phyloP scores from a whole-genome alignment of 1,140 invertebrate genomes.

The Drosophila micromelanica region DNA sequence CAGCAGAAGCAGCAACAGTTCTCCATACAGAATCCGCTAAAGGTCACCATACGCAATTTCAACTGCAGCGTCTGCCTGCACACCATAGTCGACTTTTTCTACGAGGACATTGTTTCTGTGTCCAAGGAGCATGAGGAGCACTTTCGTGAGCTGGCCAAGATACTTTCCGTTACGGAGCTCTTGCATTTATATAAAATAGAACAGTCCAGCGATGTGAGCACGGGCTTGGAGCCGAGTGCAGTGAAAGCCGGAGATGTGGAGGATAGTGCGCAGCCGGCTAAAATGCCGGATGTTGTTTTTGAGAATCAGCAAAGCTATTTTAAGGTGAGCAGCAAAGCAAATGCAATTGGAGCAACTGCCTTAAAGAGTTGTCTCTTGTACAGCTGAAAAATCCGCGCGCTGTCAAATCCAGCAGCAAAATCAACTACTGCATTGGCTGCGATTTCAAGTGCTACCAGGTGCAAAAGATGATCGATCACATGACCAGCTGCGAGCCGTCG shows the following conservation, averaged over 20 bases:
- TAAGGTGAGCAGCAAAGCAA: conserved; percentile 47
- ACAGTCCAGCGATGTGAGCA: conserved; percentile 33
- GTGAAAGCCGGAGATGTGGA: conserved; percentile 20
- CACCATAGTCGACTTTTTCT: conserved; percentile 80
- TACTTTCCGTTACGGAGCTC: conserved; percentile 71
- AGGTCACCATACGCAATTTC: conserved; percentile 74
- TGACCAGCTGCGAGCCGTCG: conserved; percentile 85
- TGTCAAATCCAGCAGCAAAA: conserved; percentile 74
- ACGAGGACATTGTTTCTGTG: conserved; percentile 77
- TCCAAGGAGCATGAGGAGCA: conserved; percentile 75
- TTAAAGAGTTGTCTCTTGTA: not conserved
- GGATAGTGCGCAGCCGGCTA: conserved; percentile 18
- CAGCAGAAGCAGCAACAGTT: conserved; percentile 79
- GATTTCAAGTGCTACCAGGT: conserved; percentile 84
- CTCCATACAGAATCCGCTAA: conserved; percentile 80
- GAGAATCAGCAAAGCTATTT: conserved; percentile 75
- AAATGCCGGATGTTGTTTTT: conserved; percentile 63
- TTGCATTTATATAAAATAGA: conserved; percentile 70
- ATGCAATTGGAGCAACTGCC: not conserved
- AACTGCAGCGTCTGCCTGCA: conserved; percentile 69
- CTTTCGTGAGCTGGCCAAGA: conserved; percentile 72
- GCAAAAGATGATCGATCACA: conserved; percentile 83
- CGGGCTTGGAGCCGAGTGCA: conserved; percentile 16
- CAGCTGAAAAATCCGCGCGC: conserved; percentile 70
- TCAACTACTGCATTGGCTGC: conserved; percentile 84